phyloP scores from a whole-genome alignment of 2,113 vertebrate genomes.

The Paradisaea rubra region DNA sequence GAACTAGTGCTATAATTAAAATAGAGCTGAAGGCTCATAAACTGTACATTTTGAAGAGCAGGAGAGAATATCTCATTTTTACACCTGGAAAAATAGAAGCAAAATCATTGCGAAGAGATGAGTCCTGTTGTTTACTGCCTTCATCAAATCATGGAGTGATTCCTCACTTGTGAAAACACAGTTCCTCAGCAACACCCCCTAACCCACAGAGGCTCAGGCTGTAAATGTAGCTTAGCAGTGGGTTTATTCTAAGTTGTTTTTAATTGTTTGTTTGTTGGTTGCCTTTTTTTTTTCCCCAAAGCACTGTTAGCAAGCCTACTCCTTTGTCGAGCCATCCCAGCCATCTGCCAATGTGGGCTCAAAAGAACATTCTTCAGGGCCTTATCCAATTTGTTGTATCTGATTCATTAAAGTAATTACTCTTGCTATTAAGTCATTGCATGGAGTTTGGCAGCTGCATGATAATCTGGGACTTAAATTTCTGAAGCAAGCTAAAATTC shows the following conservation, averaged over 20 bases:
- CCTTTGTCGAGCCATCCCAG: not conserved
- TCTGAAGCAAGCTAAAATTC: not conserved
- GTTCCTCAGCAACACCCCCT: not conserved
- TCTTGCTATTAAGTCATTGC: constrained; percentile 10
- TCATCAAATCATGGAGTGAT: not conserved
- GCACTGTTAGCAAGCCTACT: constrained; percentile 24
- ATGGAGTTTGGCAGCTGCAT: not conserved
- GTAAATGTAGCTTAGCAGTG: not conserved
- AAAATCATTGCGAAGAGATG: not conserved
- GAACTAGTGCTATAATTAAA: not conserved
- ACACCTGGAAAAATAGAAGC: constrained; percentile 6
- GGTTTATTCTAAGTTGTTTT: not conserved
- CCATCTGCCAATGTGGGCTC: constrained; percentile 58
- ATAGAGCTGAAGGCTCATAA: not conserved
- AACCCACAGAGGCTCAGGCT: not conserved
- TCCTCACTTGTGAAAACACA: not conserved
- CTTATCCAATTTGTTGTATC: constrained; percentile 34
- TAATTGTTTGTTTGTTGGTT: constrained; percentile 37
- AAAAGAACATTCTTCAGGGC: constrained; percentile 49
- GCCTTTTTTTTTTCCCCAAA: not conserved
- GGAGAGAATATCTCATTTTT: not conserved
- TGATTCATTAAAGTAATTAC: constrained; percentile 53
- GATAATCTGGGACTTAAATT: not conserved
- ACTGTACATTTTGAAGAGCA: not conserved
- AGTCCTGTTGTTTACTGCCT: not conserved